A percentile compares a stretch with the other conserved stretches of the same genome.
These are phyloP conservation scores for Rutpela maculata DNA, from an alignment of 2,888 invertebrate genomes.

Conservation along the genomic window DNA sequence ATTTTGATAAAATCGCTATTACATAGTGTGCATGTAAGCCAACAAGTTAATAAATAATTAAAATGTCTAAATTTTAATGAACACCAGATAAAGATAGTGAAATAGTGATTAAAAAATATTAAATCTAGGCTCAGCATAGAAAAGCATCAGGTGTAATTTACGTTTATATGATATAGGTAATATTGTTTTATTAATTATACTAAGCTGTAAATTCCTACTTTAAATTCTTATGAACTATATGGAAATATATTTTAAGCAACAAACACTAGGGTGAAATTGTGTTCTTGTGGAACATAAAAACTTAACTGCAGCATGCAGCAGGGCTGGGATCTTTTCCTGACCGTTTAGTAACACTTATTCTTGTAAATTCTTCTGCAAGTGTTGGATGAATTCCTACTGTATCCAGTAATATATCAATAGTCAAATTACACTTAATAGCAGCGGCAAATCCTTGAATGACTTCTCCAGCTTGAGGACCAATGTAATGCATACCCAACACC, in stretches of 20 bases:
- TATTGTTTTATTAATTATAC: conserved; percentile 26
- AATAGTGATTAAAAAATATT: background rate
- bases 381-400: conserved; percentile 97
- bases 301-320: conserved; percentile 95
- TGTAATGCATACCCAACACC: conserved; percentile 91
- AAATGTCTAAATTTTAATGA: conserved; percentile 13
- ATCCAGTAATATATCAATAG: conserved; percentile 85
- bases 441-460: conserved; percentile 95
- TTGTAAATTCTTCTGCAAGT: conserved; percentile 93
- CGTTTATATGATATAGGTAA: background rate
- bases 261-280: background rate
- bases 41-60: conserved; percentile 24
- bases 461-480: conserved; percentile 95
- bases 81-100: conserved; percentile 1
- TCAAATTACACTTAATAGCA: conserved; percentile 90
- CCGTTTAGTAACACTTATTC: conserved; percentile 91
- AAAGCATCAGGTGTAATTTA: conserved; percentile 23
- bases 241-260: conserved; percentile 36
- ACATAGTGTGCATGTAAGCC: conserved; percentile 10
- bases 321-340: conserved; percentile 93
- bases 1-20: conserved; percentile 13
- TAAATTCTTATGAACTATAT: conserved; percentile 30
- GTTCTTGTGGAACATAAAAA: background rate
- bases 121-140: conserved; percentile 1
- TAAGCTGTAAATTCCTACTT: conserved; percentile 29